These are phyloP conservation scores for Pissodes strobi DNA, from an alignment of 1,140 invertebrate species.

Conservation along the genomic window DNA sequence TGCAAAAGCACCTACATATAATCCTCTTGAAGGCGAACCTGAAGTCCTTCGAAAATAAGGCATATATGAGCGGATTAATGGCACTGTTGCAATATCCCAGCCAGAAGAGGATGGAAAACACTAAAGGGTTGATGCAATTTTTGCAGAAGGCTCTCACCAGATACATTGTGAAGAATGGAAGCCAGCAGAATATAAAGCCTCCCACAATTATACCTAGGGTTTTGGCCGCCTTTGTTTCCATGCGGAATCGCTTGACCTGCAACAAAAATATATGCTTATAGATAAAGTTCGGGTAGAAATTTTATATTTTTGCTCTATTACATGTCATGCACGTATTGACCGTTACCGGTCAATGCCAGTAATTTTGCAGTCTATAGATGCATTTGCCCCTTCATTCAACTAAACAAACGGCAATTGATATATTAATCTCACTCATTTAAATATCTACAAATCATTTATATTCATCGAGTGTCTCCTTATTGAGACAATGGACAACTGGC, in stretches of 20 bases:
- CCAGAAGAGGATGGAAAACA: conserved; percentile 94
- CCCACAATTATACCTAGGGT: conserved; percentile 93
- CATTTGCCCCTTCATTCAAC: too few relatives aligned
- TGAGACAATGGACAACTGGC: too few relatives aligned
- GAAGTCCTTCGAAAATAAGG: conserved; percentile 91
- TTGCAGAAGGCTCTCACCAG: conserved; percentile 81
- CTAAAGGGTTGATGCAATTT: conserved; percentile 75
- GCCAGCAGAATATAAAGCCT: conserved; percentile 91
- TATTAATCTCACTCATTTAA: too few relatives aligned
- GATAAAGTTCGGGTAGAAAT: too few relatives aligned
- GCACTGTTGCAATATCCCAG: conserved; percentile 96
- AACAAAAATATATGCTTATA: conserved; percentile 18
- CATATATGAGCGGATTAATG: conserved; percentile 91
- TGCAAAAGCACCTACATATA: conserved; percentile 81
- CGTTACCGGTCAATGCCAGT: too few relatives aligned
- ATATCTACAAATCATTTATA: too few relatives aligned
- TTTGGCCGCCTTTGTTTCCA: conserved; percentile 93
- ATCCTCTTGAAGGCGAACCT: conserved; percentile 90
- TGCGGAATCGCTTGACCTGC: conserved; percentile 79
- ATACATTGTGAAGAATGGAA: conserved; percentile 95
- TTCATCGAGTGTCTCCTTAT: too few relatives aligned
- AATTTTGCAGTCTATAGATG: too few relatives aligned
- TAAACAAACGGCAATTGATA: too few relatives aligned
- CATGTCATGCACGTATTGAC: too few relatives aligned
- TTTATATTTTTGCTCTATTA: too few relatives aligned